Evolutionary conservation across 1,140 invertebrate species (phyloP).

Genomic region (Cotesia vestalis): DNA sequence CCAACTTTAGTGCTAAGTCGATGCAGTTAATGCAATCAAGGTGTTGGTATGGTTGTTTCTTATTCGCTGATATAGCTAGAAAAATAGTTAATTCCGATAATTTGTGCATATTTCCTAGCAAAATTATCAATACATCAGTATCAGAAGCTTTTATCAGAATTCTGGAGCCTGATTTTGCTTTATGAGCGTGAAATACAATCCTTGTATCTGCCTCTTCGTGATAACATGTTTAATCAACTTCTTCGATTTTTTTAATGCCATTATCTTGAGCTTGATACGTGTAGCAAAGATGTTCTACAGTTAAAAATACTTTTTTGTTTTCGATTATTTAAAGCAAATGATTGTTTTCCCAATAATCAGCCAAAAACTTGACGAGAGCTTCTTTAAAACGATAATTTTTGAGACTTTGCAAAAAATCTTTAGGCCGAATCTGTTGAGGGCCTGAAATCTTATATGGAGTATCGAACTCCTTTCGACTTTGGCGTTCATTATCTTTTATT

Average conservation of each 20-base stretch:
- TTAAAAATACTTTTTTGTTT: constrained; percentile 29
- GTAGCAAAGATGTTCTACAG: constrained; percentile 5
- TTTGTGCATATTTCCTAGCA: constrained; percentile 37
- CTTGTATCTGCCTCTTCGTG: constrained; percentile 36
- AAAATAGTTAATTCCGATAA: constrained; percentile 43
- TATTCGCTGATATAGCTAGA: constrained; percentile 9
- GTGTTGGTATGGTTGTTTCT: too few species aligned
- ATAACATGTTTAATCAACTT: constrained; percentile 24
- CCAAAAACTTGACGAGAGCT: constrained; percentile 49
- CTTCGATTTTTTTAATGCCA: constrained; percentile 7
- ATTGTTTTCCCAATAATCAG: constrained; percentile 51
- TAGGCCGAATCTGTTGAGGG: constrained; percentile 46
- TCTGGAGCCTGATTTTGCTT: background rate
- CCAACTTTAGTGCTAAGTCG: too few species aligned
- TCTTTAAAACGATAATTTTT: constrained; percentile 55
- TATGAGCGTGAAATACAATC: constrained; percentile 25
- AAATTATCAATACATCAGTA: constrained; percentile 53
- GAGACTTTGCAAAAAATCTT: constrained; percentile 47
- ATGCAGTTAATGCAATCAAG: too few species aligned
- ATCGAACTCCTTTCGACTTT: constrained; percentile 40
- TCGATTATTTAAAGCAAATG: constrained; percentile 44
- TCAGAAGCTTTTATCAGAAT: constrained; percentile 47
- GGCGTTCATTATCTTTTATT: constrained; percentile 35
- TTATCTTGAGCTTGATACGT: constrained; percentile 14
- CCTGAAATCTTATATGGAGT: constrained; percentile 48